Evolutionary conservation across 2,113 vertebrate species (phyloP).

Genomic region (Triplophysa siluroides): DNA sequence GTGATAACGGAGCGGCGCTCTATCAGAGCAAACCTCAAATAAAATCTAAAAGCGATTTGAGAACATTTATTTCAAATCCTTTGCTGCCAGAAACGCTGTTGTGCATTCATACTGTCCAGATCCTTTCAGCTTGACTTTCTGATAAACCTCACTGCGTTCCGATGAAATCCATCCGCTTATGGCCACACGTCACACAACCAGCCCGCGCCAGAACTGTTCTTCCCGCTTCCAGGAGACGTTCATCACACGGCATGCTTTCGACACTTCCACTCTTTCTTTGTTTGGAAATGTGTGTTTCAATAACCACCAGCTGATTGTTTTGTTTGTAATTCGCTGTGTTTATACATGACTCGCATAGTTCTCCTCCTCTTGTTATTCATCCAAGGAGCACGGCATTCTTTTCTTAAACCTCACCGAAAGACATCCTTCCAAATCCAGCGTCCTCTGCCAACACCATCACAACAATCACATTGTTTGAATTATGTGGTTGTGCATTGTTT

Average conservation of each 20-base stretch:
- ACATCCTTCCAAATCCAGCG: constrained; percentile 45
- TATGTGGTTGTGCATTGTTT: constrained; percentile 66
- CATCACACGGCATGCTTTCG: constrained; percentile 33
- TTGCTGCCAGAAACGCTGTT: constrained; percentile 4
- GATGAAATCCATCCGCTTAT: background rate
- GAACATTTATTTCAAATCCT: background rate
- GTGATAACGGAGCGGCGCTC: too few species aligned
- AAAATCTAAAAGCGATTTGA: background rate
- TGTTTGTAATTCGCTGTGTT: constrained; percentile 74
- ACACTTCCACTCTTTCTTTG: constrained; percentile 54
- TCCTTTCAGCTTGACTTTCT: background rate
- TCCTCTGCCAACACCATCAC: constrained; percentile 66
- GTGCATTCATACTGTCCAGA: constrained; percentile 2
- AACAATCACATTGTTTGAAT: constrained; percentile 76
- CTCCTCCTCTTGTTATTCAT: constrained; percentile 72
- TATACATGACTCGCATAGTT: constrained; percentile 76
- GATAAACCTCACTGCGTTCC: background rate
- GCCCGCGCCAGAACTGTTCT: background rate
- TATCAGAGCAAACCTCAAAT: background rate
- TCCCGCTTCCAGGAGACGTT: constrained; percentile 20
- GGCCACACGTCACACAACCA: background rate
- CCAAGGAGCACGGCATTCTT: constrained; percentile 69
- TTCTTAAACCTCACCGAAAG: constrained; percentile 61
- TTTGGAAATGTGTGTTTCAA: constrained; percentile 57
- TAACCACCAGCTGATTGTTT: constrained; percentile 68